phyloP scores from a whole-genome alignment of 2,797 vertebrate genomes.

The Micrastur ruficollis region DNA sequence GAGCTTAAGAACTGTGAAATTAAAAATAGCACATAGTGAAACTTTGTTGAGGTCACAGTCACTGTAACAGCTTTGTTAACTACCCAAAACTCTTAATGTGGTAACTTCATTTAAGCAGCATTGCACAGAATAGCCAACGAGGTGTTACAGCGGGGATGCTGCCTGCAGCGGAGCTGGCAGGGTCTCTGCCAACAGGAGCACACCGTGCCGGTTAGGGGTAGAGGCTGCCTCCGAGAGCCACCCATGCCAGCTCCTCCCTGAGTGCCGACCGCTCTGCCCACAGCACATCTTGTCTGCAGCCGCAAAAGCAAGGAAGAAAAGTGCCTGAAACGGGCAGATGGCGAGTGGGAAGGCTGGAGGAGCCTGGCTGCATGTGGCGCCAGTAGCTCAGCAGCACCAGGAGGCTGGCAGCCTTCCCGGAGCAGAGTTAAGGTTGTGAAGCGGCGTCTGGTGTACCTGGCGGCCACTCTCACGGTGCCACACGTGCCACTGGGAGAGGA shows the following conservation, averaged over 20 bases:
- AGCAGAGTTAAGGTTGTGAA: neutral
- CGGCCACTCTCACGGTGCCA: neutral
- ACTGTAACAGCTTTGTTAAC: neutral
- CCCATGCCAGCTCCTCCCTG: neutral
- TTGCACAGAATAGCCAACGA: fast-evolving
- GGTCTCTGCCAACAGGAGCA: neutral
- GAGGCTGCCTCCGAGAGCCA: neutral
- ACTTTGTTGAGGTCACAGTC: neutral
- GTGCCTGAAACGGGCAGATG: neutral
- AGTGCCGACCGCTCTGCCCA: neutral
- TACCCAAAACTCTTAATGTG: fast-evolving
- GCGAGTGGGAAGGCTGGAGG: neutral
- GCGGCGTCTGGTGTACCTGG: neutral
- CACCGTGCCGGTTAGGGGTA: neutral
- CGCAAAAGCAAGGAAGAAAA: neutral
- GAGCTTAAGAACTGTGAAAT: slow-evolving; percentile 15
- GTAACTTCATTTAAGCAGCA: neutral
- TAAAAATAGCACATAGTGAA: neutral
- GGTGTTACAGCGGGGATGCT: fast-evolving
- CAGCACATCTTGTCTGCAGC: neutral
- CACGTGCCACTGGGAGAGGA: fast-evolving
- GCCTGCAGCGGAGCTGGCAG: neutral
- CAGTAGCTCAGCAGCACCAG: neutral
- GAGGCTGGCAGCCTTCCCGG: neutral
- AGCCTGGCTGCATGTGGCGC: fast-evolving